Evolutionary conservation across 1,140 invertebrate genomes (phyloP), one percentile per base, ranked within the genome.

Genomic region (Ruditapes philippinarum): DNA sequence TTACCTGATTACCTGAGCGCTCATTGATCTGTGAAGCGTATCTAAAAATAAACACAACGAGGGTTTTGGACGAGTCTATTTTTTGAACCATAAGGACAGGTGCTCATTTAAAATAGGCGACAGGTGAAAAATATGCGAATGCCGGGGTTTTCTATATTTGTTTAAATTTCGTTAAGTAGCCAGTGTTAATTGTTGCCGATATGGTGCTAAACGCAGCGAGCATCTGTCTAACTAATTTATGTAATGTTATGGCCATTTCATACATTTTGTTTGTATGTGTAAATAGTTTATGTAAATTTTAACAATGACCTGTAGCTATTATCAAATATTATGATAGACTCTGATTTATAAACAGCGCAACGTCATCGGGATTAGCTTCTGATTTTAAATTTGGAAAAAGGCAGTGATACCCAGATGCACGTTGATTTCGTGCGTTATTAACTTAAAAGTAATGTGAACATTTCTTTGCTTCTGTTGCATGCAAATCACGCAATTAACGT

Each of bases 21-120:
- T 78, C 49, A 78, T 54, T 78, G 74, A 78, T 78, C 74, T 54
- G 3, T 78, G 74, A 78, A 78, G 74, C 74, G 45, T 54, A 31
- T 25, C 74, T 78, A 14, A 31, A 78, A 28, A 36, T 51, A 54
- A 42, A 40, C 33, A 74, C 25, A 49, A 51, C 49, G 42, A 12
- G 9, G 42, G 33, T 38, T n/a, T 36, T 5, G 36, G 38, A 49
- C 70, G 70, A 74, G 70, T 49, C 70, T 40, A 74, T 74, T 70
- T 14, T 38, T 70, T 70, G n/a, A 5, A 2, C 33, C 38, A 28
- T 38, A 40, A 17, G 33, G 65, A 70, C 65, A 70, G 65, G 65
- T 70, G 65, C 65, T 17, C 9, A n/a, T 19, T 17, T 5, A 70
- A 28, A 70, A 40, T 31, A 2, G 31, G 65, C 1, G 65, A 70